Evolutionary conservation across 2,888 invertebrate species (phyloP), one percentile per base, ranked within the genome.

Genomic region (Drosophila kambysellisi): DNA sequence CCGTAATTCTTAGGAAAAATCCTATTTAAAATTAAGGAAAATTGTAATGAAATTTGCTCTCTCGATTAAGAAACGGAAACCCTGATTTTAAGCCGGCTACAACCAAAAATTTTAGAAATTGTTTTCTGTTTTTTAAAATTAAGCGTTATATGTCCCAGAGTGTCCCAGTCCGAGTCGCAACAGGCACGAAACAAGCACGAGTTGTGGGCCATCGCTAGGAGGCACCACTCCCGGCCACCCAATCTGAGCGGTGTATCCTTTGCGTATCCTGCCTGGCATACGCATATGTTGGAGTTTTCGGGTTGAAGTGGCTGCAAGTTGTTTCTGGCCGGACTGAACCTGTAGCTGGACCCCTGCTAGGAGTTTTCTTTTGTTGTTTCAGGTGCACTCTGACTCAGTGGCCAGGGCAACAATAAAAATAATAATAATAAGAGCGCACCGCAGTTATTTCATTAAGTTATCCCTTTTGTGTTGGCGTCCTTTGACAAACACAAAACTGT

Each of bases 221-320:
- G 32, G 33, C 48, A 51, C 59, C 51, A 66, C 68, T 74, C 71
- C 56, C 54, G 43, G 39, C n/a, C 62, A 51, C 58, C 54, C 39
- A 46, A 65, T 52, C n/a, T n/a, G 29, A 17, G 39, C 29, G 4
- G 8, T 20, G 30, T 1, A 25, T 46, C 15, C 69, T 43, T 53
- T 43, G 57, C 54, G 66, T 60, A 70, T 80, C 80, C 83, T 82
- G 75, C 70, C 62, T 35, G 57, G 51, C 69, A 62, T 59, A 72
- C 69, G 72, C 86, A 82, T 86, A 87, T 82, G 86, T 66, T 83
- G 73, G 60, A 83, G 83, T 81, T 82, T 52, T 57, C 46, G 61
- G 17, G 33, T 11, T 71, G 43, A 50, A 72, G 73, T 73, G 54
- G 76, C 76, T 72, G 15, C 76, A 74, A 81, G 72, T 76, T 74